Evolutionary conservation across 2,888 invertebrate species (phyloP), one percentile per base, ranked within the genome.

Genomic region (Cyrtodaria siliqua): DNA sequence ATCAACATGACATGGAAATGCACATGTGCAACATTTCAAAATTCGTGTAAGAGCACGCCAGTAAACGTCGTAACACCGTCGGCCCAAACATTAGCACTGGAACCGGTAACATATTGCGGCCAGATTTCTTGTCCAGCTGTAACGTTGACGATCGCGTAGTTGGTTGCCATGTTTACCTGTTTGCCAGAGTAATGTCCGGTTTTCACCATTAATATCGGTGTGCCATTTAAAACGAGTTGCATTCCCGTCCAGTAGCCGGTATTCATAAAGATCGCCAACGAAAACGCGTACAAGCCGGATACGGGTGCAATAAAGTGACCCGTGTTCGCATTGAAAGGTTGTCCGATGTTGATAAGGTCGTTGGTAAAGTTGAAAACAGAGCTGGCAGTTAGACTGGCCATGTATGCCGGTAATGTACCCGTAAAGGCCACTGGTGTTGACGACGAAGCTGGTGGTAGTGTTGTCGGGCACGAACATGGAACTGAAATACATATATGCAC

Each of bases 61-160:
- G 75, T 63, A 44, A 79, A 75, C 2, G 74, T 75, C 1, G 79
- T 57, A 1, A 79, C 79, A 23, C 75, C 72, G 23, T 72, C 50
- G 8, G 57, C 79, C 18, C 57, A 67, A 1, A 79, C 60, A 1
- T n/a, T 23, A 2, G 56, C 70, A 14, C 71, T 64, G n/a, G n/a
- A n/a, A 16, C 75, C 72, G 42, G 57, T 38, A 26, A 61, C 44
- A 49, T 72, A 79, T 12, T 68, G 71, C 2, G 79, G 72, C 79
- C 79, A 79, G 26, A 75, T 64, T 42, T 66, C 68, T 2, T 71
- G 63, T 9, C 79, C 75, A 20, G 64, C 55, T 20, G 75, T 70
- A 24, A 76, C 27, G 27, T 76, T 69, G 9, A 53, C 60, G 14
- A 80, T 44, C 3, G 47, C 68, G 38, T 62, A 80, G 52, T 80